These are phyloP conservation scores for Andrena camellia DNA, from an alignment of 2,888 invertebrate species.

Conservation along the genomic window DNA sequence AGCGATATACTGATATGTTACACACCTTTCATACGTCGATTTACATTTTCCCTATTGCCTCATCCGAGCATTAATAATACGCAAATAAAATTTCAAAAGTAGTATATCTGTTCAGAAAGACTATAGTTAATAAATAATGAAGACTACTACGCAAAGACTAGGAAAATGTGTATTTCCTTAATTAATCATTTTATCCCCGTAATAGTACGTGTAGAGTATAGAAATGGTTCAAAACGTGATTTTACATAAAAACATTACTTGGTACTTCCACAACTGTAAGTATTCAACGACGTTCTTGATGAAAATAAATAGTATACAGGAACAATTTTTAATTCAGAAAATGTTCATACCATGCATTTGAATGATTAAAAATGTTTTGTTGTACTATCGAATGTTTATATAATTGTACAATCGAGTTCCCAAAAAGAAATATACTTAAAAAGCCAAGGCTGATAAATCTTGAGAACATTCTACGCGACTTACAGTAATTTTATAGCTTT, in stretches of 20 bases:
- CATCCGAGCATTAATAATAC: constrained; percentile 7
- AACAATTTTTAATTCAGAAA: constrained; percentile 11
- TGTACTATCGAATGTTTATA: constrained; percentile 12
- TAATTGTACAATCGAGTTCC: constrained; percentile 6
- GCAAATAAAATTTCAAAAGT: background rate
- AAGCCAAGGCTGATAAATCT: background rate
- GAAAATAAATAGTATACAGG: constrained; percentile 17
- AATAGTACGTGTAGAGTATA: constrained; percentile 7
- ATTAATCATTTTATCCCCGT: constrained; percentile 13
- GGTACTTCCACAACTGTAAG: constrained; percentile 8
- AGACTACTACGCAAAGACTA: background rate
- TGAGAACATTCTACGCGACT: background rate
- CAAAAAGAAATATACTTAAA: constrained; percentile 7
- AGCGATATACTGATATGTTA: constrained; percentile 6
- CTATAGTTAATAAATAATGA: background rate
- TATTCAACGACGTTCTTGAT: constrained; percentile 1
- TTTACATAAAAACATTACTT: constrained; percentile 22
- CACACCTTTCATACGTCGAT: constrained; percentile 1
- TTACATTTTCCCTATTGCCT: constrained; percentile 26
- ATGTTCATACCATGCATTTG: constrained; percentile 1
- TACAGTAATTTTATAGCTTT: constrained; percentile 10
- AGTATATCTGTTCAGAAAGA: constrained; percentile 1
- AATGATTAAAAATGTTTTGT: constrained; percentile 3
- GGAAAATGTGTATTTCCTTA: constrained; percentile 9
- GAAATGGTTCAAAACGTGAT: constrained; percentile 6